Base-by-base conservation (phyloP, 2,113 vertebrate genomes). In the Propithecus coquereli region DNA sequence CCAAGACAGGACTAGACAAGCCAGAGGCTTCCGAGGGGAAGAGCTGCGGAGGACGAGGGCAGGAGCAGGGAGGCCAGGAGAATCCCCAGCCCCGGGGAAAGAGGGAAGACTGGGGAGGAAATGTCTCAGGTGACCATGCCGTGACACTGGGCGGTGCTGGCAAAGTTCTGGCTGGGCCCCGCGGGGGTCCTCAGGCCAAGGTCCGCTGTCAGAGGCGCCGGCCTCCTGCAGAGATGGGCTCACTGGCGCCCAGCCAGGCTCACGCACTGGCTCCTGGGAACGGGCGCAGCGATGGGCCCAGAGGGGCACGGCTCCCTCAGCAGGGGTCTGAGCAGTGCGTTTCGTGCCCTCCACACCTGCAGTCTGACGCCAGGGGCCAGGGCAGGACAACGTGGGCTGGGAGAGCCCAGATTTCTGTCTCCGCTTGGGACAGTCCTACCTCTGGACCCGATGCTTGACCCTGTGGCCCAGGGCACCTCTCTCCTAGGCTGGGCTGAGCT, bases 241-340 rank as follows among this genome's bases (percentile, higher is more conserved):
- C 25, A 0, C 6, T 0, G 2, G 32, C 47, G 30, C 22, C n/a
- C 68, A 1, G 5, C 20, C 3, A 1, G 32, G 45, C 25, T 17
- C 2, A 0, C 77, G 11, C 32, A 8, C 12, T 10, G 8, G 57
- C 14, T 65, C 54, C 63, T 74, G 34, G 54, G 34, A 63, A 23
- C 10, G 2, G 9, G 1, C 14, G 32, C 2, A 2, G 8, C 50
- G 70, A 4, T 37, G 1, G 45, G 4, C 47, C 63, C 6, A 32
- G 23, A 37, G 18, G 45, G 63, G 32, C 68, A 40, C 20, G 8
- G 43, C 16, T 12, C 34, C 30, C 2, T 8, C 25, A 6, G 50
- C 45, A 18, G 63, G 47, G 20, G 11, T n/a, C 45, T 7, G 25
- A 81, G 27, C 23, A 18, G 32, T 3, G 4, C n/a, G 13, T 6